A percentile compares a stretch with the other conserved stretches of the same genome.
Conservation (phyloP, 2,797 vertebrate species). For the Enteromius treurensis region DNA sequence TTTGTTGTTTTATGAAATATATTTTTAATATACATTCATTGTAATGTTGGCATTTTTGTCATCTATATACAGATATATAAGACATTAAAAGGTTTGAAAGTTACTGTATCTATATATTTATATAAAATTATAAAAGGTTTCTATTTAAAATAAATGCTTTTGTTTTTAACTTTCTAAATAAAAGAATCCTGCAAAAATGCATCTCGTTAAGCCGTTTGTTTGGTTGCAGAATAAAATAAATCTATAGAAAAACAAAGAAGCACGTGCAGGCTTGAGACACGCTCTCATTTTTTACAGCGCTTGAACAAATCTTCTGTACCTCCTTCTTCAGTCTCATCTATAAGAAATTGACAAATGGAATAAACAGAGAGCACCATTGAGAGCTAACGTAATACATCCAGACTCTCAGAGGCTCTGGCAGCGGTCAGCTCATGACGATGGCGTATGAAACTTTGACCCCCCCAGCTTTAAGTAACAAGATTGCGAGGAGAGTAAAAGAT, state of each 20-base stretch:
- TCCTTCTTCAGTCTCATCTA: conserved; percentile 11
- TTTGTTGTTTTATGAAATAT: too few species aligned
- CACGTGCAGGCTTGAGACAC: background rate
- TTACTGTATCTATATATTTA: background rate
- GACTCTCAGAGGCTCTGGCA: conserved; percentile 28
- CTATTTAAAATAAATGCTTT: background rate
- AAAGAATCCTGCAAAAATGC: background rate
- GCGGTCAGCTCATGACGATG: conserved; percentile 31
- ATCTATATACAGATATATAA: too few species aligned
- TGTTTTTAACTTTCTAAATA: background rate
- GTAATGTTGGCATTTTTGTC: too few species aligned
- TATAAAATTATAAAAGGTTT: background rate
- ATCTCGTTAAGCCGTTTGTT: background rate
- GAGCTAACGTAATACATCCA: conserved; percentile 18
- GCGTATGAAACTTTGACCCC: conserved; percentile 14
- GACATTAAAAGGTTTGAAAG: background rate
- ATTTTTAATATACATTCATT: too few species aligned
- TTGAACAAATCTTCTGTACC: conserved; percentile 20
- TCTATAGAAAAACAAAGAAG: background rate
- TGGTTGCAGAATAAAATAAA: background rate
- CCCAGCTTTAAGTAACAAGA: conserved; percentile 40
- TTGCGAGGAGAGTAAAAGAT: conserved; percentile 36
- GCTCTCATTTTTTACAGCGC: background rate
- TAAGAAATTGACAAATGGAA: conserved; percentile 34
- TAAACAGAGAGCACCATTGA: conserved; percentile 30